Conservation (phyloP, 1,140 invertebrate genomes). For the Drosophila carrolli region DNA sequence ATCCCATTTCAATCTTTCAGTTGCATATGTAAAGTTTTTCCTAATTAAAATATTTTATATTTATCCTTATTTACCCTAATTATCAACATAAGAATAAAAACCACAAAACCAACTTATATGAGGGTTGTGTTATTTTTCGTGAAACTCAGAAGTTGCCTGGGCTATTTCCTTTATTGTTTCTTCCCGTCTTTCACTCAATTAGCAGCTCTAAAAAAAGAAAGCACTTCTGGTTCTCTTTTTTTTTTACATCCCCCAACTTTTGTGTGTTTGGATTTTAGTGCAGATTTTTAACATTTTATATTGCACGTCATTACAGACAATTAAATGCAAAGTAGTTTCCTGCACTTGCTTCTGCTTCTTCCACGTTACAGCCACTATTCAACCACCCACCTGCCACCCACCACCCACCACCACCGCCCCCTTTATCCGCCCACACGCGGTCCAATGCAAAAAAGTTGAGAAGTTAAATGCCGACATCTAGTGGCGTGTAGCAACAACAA, state of each 20-base stretch:
- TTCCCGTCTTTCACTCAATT: slow-evolving; percentile 47
- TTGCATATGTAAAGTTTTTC: too few relatives aligned
- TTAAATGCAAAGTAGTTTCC: slow-evolving; percentile 85
- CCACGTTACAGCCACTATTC: slow-evolving; percentile 7
- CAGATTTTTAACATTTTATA: slow-evolving; percentile 84
- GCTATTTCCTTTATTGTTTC: slow-evolving; percentile 9
- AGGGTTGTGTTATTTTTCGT: background rate
- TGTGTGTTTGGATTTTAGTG: slow-evolving; percentile 67
- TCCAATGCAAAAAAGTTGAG: slow-evolving; percentile 73
- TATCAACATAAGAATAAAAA: too few relatives aligned
- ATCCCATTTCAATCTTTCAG: too few relatives aligned
- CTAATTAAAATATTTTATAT: too few relatives aligned
- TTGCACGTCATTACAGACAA: slow-evolving; percentile 85
- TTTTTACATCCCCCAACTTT: slow-evolving; percentile 8
- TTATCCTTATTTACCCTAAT: too few relatives aligned
- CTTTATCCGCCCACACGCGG: slow-evolving; percentile 63
- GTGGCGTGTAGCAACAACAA: slow-evolving; percentile 77
- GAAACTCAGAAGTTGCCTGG: slow-evolving; percentile 3
- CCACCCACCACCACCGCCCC: background rate
- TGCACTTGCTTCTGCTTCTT: slow-evolving; percentile 66
- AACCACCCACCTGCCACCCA: slow-evolving; percentile 2
- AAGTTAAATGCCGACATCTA: slow-evolving; percentile 81
- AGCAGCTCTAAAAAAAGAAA: slow-evolving; percentile 37
- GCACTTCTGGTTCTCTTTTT: slow-evolving; percentile 21
- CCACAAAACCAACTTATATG: too few relatives aligned